Base-by-base conservation (phyloP, 1,140 invertebrate species). In the Calosoma granatense region DNA sequence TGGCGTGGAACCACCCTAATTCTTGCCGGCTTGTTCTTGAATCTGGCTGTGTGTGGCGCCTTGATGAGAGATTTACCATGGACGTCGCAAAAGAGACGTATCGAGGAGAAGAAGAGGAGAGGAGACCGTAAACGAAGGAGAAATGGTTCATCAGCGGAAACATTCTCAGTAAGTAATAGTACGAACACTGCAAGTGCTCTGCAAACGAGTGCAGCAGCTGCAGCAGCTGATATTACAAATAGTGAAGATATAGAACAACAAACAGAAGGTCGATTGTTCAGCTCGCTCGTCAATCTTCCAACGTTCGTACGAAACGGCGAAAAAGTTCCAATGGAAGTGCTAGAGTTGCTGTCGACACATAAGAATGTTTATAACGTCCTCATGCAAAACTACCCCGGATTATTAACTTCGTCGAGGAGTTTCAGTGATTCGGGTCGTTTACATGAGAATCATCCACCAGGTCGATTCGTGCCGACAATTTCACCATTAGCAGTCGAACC, bases 1-100 rank as follows among this genome's bases (percentile, higher is more conserved):
- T 96, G 92, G 92, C 74, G 89, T 47, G 90, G 90, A 0, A 85
- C 85, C 0, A 86, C 88, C 0, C 70, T 93, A 1, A 85, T 94
- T 47, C 70, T 94, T 2, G 84, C 89, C 0, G 92, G 91, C 6
- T 71, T 92, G 4, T 92, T 94, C 64, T 74, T 95, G 1, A 92
- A 94, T 70, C 81, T 95, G 63, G 84, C 85, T 20, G 87, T 93
- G 0, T 96, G 90, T 70, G 93, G 92, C 0, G 79, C 85, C 23
- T 70, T 94, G 2, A 92, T 93, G 84, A 72, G 87, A 54, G 90
- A 93, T 64, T 73, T 92, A 15, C 83, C 84, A 2, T 87, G 85
- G 85, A 87, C 85, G 0, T 77, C 81, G 0, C 77, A 78, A 0
- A 85, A 82, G 68, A 76, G 76, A 21, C 79, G 78, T 62, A 79